Evolutionary conservation across 2,797 vertebrate species (phyloP).

Genomic region (Sebastes vulpes): DNA sequence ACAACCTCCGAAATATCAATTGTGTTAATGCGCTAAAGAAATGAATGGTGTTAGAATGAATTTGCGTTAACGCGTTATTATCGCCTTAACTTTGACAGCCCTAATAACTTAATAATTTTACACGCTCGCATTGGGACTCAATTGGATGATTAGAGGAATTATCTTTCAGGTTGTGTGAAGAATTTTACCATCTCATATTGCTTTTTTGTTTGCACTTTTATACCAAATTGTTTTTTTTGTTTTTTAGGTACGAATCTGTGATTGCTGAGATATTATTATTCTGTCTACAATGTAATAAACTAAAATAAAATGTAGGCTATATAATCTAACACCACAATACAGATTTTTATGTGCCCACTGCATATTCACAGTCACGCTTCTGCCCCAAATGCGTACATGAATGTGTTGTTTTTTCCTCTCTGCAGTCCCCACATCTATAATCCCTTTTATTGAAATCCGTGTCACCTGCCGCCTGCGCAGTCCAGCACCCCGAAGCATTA

Average conservation of each 20-base stretch:
- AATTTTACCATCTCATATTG: background rate
- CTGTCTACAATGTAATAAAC: background rate
- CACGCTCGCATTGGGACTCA: background rate
- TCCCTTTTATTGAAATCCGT: constrained; percentile 89
- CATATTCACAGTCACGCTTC: constrained; percentile 35
- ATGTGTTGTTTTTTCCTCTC: constrained; percentile 73
- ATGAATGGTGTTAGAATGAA: too few relatives aligned
- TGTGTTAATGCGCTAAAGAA: too few relatives aligned
- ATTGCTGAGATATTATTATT: background rate
- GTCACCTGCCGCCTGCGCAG: constrained; percentile 87
- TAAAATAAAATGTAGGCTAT: background rate
- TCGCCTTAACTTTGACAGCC: too few relatives aligned
- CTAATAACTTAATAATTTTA: background rate
- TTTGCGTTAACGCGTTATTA: too few relatives aligned
- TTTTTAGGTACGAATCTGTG: background rate
- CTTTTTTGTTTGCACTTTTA: background rate
- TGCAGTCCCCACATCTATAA: constrained; percentile 85
- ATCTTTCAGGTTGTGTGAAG: background rate
- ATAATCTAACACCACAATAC: background rate
- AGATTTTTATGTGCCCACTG: background rate
- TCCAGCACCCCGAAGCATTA: constrained; percentile 84
- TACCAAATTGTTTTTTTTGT: background rate
- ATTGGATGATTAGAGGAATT: background rate
- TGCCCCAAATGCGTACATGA: constrained; percentile 48
- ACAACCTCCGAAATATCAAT: too few relatives aligned